A percentile compares a stretch with the other conserved stretches of the same genome.
phyloP scores from a whole-genome alignment of 2,113 vertebrate genomes.

The Rhea pennata region DNA sequence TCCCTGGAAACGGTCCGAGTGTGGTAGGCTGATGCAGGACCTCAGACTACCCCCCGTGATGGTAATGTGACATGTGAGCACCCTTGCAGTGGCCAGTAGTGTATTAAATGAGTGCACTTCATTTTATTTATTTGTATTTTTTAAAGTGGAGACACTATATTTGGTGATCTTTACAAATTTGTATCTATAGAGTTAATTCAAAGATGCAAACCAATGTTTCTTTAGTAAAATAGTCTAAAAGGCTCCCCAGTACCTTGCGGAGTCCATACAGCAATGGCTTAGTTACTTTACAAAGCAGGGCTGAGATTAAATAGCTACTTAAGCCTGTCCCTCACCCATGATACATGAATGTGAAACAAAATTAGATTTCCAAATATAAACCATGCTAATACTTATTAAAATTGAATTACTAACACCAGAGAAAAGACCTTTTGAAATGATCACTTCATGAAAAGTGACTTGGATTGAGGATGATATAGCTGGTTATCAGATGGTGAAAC shows the following conservation, averaged over 20 bases:
- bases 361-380: background rate
- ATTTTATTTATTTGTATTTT: background rate
- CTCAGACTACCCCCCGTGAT: background rate
- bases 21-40: background rate
- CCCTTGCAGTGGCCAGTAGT: background rate
- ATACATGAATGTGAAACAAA: background rate
- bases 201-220: background rate
- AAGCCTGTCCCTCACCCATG: background rate
- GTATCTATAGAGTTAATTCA: background rate
- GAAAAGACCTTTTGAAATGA: background rate
- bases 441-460: background rate
- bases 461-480: background rate
- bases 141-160: background rate
- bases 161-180: background rate
- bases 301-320: too few relatives aligned
- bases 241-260: background rate
- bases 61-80: accelerated
- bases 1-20: background rate
- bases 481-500: background rate
- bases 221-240: background rate
- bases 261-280: background rate
- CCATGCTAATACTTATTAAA: background rate
- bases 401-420: background rate
- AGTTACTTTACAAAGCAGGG: too few relatives aligned
- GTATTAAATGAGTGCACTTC: background rate